Evolutionary conservation across 2,888 invertebrate genomes (phyloP).

Genomic region (Cryptus viduatorius): DNA sequence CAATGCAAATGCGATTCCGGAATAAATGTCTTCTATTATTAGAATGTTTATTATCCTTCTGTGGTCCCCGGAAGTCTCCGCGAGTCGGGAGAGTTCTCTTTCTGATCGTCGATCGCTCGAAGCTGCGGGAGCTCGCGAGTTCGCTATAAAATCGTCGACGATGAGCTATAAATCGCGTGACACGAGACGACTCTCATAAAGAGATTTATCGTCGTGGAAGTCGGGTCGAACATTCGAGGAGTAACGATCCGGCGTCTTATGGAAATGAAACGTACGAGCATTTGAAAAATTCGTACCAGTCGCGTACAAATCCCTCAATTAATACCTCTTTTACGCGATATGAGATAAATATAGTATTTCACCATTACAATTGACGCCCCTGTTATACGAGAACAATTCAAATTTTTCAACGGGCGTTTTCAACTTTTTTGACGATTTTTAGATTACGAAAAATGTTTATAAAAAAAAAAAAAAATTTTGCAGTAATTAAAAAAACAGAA

Average conservation of each 20-base stretch:
- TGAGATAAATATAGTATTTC: too few species aligned
- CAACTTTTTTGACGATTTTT: too few species aligned
- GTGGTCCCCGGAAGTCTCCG: constrained; percentile 47
- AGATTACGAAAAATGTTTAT: too few species aligned
- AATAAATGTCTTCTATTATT: neutral
- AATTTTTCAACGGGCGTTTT: too few species aligned
- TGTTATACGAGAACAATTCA: too few species aligned
- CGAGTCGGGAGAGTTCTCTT: constrained; percentile 75
- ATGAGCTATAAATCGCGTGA: constrained; percentile 81
- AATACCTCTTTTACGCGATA: constrained; percentile 46
- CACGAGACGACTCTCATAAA: constrained; percentile 79
- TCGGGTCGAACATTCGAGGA: constrained; percentile 66
- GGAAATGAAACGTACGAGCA: constrained; percentile 66
- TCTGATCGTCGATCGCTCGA: constrained; percentile 73
- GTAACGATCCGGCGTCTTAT: constrained; percentile 66
- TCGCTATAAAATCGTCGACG: constrained; percentile 82
- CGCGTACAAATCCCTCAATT: constrained; percentile 63
- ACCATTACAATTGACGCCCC: too few species aligned
- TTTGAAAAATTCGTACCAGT: constrained; percentile 67
- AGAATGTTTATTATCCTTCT: constrained; percentile 22
- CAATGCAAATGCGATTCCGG: neutral
- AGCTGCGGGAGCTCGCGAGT: constrained; percentile 70
- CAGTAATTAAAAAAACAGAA: too few species aligned
- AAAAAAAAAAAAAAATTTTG: too few species aligned
- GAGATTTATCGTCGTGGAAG: constrained; percentile 80